Base-by-base conservation (phyloP, 2,797 vertebrate genomes). In the Paguma larvata region DNA sequence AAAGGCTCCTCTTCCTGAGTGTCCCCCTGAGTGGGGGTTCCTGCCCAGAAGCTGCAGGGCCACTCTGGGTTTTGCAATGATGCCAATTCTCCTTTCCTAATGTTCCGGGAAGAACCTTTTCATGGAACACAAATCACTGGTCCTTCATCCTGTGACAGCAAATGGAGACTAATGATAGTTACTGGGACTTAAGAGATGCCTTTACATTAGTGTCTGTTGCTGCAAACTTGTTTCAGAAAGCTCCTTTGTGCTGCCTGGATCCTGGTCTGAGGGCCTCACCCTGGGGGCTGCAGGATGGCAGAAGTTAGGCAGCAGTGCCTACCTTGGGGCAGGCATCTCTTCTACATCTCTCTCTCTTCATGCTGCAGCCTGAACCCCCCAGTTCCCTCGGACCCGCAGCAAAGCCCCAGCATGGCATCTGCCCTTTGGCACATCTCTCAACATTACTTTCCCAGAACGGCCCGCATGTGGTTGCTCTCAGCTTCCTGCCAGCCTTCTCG, bases 161-260 rank as follows among this genome's bases (percentile, higher is more conserved):
- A 92, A 88, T 96, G 95, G 51, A 86, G 65, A 93, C 86, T 92
- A 94, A 94, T 85, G 89, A 75, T 38, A n/a, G 68, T 56, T 96
- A 79, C 65, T 34, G 19, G 44, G 38, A 63, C 94, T 84, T 38
- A 87, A 19, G 2, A 85, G 12, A 8, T 85, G 77, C 32, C 77
- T 97, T 96, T 85, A 92, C 16, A 88, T 95, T 72, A 96, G 21
- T 51, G 32, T 5, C 67, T 13, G 1, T 27, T 88, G 67, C 5
- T 30, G 11, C 53, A 96, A 75, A 18, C n/a, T 63, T 16, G 41
- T 92, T 95, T 89, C 82, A 97, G 95, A 95, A 98, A 96, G n/a
- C 51, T 95, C 62, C n/a, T 94, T 73, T 56, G 63, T 88, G 38
- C 44, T 62, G 41, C 72, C 78, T n/a, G 38, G 82, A 21, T 53